A percentile compares a stretch with the other conserved stretches of the same genome.
Conservation (phyloP, 2,797 vertebrate species). For the Dendrocincla tyrannina region DNA sequence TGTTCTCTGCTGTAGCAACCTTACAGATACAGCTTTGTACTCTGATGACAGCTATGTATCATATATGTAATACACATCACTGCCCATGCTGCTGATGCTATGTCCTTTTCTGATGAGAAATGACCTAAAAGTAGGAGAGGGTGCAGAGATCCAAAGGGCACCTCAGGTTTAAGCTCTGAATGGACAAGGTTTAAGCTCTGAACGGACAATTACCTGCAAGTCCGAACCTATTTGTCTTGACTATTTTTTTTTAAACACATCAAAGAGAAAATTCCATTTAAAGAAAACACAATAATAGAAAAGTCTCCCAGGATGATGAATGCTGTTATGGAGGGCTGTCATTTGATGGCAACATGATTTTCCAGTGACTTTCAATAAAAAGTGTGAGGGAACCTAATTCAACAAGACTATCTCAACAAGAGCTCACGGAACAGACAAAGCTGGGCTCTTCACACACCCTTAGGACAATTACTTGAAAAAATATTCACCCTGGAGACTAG, state of each 20-base stretch:
- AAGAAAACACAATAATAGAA: not conserved
- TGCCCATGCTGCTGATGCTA: not conserved
- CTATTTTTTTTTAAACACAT: not conserved
- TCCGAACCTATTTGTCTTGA: not conserved
- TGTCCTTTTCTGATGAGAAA: not conserved
- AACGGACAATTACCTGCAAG: not conserved
- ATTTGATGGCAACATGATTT: not conserved
- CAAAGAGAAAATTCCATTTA: not conserved
- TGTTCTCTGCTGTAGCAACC: not conserved
- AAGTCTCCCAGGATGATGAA: not conserved
- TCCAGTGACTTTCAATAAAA: not conserved
- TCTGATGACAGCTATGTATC: not conserved
- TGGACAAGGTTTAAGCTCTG: too few relatives aligned
- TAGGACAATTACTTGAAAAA: not conserved
- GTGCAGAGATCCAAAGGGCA: not conserved
- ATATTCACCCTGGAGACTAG: not conserved
- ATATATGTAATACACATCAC: accelerated
- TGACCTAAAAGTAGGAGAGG: not conserved
- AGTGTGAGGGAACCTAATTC: not conserved
- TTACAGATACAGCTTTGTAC: not conserved
- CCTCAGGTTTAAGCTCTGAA: not conserved
- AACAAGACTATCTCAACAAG: not conserved
- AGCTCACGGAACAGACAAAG: not conserved
- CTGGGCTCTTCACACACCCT: not conserved
- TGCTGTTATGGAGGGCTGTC: not conserved